A percentile compares a stretch with the other conserved stretches of the same genome.
These are phyloP conservation scores for Psittacus erithacus DNA, from an alignment of 2,113 vertebrate genomes.

Conservation along the genomic window DNA sequence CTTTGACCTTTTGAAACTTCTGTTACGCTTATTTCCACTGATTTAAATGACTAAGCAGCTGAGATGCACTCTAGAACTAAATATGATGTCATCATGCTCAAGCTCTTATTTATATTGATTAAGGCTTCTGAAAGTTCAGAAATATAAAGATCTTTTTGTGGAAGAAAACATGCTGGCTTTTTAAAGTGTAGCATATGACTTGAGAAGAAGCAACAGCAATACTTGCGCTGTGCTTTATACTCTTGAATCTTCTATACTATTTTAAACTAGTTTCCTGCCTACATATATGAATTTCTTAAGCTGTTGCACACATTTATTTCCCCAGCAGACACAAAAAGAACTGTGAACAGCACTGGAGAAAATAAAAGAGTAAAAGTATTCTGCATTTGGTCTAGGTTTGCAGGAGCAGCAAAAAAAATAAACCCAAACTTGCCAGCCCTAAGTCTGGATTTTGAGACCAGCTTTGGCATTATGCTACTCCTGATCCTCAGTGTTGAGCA, in stretches of 20 bases:
- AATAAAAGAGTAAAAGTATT: background rate
- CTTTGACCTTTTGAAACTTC: constrained; percentile 73
- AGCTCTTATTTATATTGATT: constrained; percentile 16
- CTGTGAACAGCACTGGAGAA: background rate
- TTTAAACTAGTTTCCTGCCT: background rate
- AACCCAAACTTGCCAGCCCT: background rate
- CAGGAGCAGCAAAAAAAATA: background rate
- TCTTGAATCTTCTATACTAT: background rate
- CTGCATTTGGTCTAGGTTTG: background rate
- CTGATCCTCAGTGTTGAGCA: background rate
- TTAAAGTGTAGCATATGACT: background rate
- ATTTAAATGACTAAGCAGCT: constrained; percentile 62
- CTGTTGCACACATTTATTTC: background rate
- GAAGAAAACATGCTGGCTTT: background rate
- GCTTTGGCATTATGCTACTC: background rate
- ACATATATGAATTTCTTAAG: background rate
- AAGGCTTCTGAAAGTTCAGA: constrained; percentile 35
- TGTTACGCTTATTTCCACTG: constrained; percentile 25
- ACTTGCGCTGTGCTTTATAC: background rate
- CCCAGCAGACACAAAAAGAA: background rate
- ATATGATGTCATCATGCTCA: constrained; percentile 13
- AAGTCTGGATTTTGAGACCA: background rate
- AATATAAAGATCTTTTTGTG: constrained; percentile 27
- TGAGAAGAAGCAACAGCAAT: background rate
- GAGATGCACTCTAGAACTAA: constrained; percentile 6